Base-by-base conservation (phyloP, 2,113 vertebrate species). In the Sinocyclocheilus anophthalmus region DNA sequence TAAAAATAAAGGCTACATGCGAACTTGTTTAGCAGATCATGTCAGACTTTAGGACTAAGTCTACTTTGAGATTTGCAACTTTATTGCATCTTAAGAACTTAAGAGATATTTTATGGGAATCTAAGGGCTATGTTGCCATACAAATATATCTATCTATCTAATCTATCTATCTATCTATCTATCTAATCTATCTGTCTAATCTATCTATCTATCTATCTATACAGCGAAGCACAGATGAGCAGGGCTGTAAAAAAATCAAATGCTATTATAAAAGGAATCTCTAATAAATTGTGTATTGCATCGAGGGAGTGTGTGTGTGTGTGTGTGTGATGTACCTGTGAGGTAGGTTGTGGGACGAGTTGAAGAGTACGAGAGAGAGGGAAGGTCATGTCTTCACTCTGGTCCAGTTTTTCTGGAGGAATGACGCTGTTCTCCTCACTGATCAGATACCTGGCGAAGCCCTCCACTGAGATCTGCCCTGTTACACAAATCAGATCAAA, bases 301-400 rank as follows among this genome's bases (percentile, higher is more conserved):
- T 53, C 18, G 13, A 50, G 48, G 14, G 1, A 53, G 50, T 22
- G 55, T 57, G 18, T 57, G 20, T 57, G 16, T n/a, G n/a, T n/a
- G n/a, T n/a, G n/a, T n/a, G n/a, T n/a, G n/a, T 2, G 39, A 16
- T 63, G 73, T n/a, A 99, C 97, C 98, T 96, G 98, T 98, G 95
- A 99, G 98, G 96, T 99, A 99, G 86, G 87, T 99, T 99, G 87
- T 99, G 98, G 4, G 98, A 99, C 11, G 98, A 99, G 92, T 99
- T 99, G 91, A 99, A 97, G 92, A 97, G 91, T 99, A 99, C 90
- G 97, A 33, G 97, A 97, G 73, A 99, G 93, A 4, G 98, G 97
- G 92, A 98, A 97, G 91, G 94, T 97, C 98, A n/a, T 99, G 90
- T 99, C n/a, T n/a, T n/a, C n/a, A n/a, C n/a, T n/a, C n/a, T n/a